These are phyloP conservation scores for Cirrhinus molitorella DNA, from an alignment of 2,797 vertebrate genomes.

Conservation along the genomic window DNA sequence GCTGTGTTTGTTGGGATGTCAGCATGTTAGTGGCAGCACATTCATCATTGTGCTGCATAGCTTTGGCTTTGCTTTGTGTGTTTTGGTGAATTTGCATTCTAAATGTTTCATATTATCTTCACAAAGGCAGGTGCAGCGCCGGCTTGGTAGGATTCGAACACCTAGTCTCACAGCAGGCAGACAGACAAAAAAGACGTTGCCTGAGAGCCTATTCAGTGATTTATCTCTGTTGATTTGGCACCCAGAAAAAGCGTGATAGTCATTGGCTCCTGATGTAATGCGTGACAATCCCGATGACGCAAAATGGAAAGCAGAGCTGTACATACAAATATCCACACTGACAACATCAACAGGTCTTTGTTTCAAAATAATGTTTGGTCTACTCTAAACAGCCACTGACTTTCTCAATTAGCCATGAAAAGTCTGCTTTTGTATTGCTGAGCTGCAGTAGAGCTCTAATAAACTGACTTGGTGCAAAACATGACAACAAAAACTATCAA, in stretches of 20 bases:
- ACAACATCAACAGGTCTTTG: constrained; percentile 40
- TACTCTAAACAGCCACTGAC: constrained; percentile 1
- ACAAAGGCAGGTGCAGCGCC: constrained; percentile 47
- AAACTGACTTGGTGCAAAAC: background rate
- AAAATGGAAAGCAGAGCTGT: constrained; percentile 49
- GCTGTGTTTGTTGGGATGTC: constrained; percentile 65
- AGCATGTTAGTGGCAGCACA: constrained; percentile 60
- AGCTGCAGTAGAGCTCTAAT: background rate
- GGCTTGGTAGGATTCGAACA: constrained; percentile 32
- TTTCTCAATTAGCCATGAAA: constrained; percentile 21
- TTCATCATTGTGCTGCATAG: constrained; percentile 54
- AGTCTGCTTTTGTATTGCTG: constrained; percentile 2
- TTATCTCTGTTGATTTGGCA: constrained; percentile 44
- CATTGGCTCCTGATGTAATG: constrained; percentile 34
- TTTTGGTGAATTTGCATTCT: constrained; percentile 67
- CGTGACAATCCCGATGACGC: constrained; percentile 29
- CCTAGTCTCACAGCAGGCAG: constrained; percentile 40
- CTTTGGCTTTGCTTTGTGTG: constrained; percentile 55
- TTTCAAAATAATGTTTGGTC: constrained; percentile 36
- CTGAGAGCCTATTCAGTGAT: constrained; percentile 35
- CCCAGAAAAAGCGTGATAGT: constrained; percentile 25
- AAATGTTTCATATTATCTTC: constrained; percentile 64
- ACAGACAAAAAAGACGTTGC: constrained; percentile 38
- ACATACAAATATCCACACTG: constrained; percentile 36
- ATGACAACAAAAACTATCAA: background rate